Evolutionary conservation across 2,888 invertebrate genomes (phyloP), one percentile per base, ranked within the genome.

Genomic region (Papilio protenor): DNA sequence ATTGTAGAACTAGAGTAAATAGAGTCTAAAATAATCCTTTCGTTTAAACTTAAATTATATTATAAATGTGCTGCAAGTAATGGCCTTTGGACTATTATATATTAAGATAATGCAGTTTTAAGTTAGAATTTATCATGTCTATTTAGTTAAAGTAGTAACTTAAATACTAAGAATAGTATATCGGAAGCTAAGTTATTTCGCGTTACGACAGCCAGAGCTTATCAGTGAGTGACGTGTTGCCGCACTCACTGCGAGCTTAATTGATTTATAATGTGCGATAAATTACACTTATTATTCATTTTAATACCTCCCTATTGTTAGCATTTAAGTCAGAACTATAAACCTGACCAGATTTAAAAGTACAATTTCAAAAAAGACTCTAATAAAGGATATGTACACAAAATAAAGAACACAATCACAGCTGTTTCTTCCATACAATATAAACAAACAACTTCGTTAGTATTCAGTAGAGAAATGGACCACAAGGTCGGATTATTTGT

Each of bases 191-290:
- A 59, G 55, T 75, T 73, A 55, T 33, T 40, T 18, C 69, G 57
- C 45, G n/a, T 47, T 45, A 21, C 47, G 21, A 75, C 14, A 61
- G 76, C 77, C 61, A 80, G 69, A 76, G 75, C 80, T 84, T 85
- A 86, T 86, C 86, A 81, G 81, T 80, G 83, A 81, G 59, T 85
- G 87, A 84, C 84, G 83, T 81, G 75, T 72, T 75, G 57, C 75
- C 79, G 75, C 77, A 79, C 79, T 81, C 79, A 80, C 79, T 81
- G 80, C 77, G 81, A 80, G 80, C 78, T 80, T 85, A 85, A 87
- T 87, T 87, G 87, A 87, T 88, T 88, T 87, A 88, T 87, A 87
- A 86, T 85, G 84, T 76, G 78, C 80, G 81, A 85, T 88, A 85
- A 87, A 88, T 87, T 83, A 85, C 45, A 47, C 57, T 40, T 72